Evolutionary conservation across 2,888 invertebrate species (phyloP), one percentile per base, ranked within the genome.

Genomic region (Hydrotaea cyrtoneurina): DNA sequence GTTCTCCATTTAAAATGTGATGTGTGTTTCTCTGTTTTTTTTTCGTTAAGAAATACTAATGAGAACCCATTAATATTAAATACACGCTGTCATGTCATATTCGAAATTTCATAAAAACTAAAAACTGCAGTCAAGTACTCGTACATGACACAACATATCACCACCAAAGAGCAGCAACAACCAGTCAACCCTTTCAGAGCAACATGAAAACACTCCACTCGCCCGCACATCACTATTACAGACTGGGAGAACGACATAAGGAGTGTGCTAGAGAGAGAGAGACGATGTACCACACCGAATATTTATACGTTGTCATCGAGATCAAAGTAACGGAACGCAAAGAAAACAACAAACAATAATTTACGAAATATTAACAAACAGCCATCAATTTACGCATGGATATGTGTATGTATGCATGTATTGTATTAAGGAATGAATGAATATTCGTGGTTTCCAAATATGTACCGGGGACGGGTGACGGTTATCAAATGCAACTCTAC

Each of bases 61-160:
- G 91, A 90, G 91, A 86, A 89, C 88, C 90, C 89, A 91, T 90
- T 90, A 89, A 91, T 90, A 91, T 90, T 88, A 89, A 88, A 87
- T 87, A 87, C 85, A 86, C 80, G 80, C 87, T 89, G 90, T 89
- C 90, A 89, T 82, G 84, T 86, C 87, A 86, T 87, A 87, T 88
- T 69, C 82, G 87, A 76, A 82, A 72, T 71, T 82, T 73, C 66
- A 82, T 71, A 85, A 83, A 71, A 80, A 31, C 2, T 31, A 4
- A 23, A 79, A 85, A 81, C 80, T 73, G 73, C 71, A 83, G 73
- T 79, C 82, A 82, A 82, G 73, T 79, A n/a, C n/a, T n/a, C n/a
- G n/a, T n/a, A 85, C 79, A 82, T 79, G 85, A 82, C 77, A 81
- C 81, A 79, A 73, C 26, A 62, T 59, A 26, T 62, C 62, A 26